Evolutionary conservation across 2,797 vertebrate genomes (phyloP).

Genomic region (Megaceryle alcyon): DNA sequence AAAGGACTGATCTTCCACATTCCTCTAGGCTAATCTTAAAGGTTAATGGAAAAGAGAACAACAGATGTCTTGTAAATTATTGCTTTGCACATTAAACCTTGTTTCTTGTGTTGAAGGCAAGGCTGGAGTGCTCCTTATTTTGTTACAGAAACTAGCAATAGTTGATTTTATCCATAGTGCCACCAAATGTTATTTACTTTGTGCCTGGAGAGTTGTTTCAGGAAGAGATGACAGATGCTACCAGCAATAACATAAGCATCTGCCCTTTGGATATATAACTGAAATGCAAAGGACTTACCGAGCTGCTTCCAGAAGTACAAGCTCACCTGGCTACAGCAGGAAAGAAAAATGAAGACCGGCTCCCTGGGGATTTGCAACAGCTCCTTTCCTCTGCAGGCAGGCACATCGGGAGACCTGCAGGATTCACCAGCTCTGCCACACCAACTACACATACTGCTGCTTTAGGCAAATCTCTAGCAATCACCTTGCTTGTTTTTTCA

Average conservation of each 20-base stretch:
- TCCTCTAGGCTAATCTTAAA: background rate
- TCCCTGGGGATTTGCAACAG: background rate
- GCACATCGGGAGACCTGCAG: rapidly evolving
- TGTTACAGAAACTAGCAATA: background rate
- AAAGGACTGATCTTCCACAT: background rate
- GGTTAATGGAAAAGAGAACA: background rate
- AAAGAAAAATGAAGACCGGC: background rate
- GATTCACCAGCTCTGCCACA: background rate
- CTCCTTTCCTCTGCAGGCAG: background rate
- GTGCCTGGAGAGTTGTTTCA: background rate
- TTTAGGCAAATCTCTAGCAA: background rate
- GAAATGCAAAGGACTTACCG: background rate
- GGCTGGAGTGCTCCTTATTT: background rate
- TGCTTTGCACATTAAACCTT: background rate
- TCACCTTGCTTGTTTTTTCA: background rate
- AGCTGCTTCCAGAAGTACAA: background rate
- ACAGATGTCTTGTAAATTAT: background rate
- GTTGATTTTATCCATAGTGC: background rate
- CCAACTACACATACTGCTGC: background rate
- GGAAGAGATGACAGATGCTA: background rate
- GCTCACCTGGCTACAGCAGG: background rate
- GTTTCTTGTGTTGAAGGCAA: background rate
- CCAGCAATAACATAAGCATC: background rate
- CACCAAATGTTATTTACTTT: background rate
- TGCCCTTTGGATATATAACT: background rate